Evolutionary conservation across 2,113 vertebrate genomes (phyloP), one percentile per base, ranked within the genome.

Genomic region (Daubentonia madagascariensis): DNA sequence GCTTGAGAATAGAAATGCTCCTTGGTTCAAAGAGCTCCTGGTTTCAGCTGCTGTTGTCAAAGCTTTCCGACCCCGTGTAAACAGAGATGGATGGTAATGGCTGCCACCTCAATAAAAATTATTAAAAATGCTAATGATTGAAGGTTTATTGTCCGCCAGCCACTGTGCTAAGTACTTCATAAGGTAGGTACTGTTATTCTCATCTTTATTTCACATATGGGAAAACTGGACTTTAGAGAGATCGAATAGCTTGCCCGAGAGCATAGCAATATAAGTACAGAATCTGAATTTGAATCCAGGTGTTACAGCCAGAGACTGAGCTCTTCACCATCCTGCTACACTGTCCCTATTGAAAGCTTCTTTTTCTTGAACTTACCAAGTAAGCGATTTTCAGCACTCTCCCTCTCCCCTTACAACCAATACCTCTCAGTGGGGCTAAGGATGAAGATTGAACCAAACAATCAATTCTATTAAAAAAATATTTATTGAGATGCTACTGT

Each of bases 321-420:
- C 72, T 96, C 43, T 94, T 88, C n/a, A 40, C 85, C 37, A 14
- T 50, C 57, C 20, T 72, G 65, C 70, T 61, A 25, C 37, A 23
- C 4, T 85, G 35, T 57, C 67, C 48, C 43, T 20, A 16, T 48
- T 2, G 20, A 78, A 43, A 80, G 16, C 16, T 43, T 83, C 16
- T n/a, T 73, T 45, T 18, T 22, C 52, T 59, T 3, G 1, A 11
- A 75, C 1, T 35, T 52, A 87, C 16, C 40, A 7, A 65, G 17
- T 45, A 67, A 73, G 20, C 65, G 23, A 59, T 72, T 85, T 70
- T 80, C 63, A 72, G 48, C 5, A 37, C 11, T 50, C 10, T 3
- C 30, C 8, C 3, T 37, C 5, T 54, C 1, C 40, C 14, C 13
- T 40, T 4, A 20, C 0, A 22, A 50, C 1, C 35, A 25, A 14